Evolutionary conservation across 2,888 invertebrate genomes (phyloP).

Genomic region (Quadroppia sp.): DNA sequence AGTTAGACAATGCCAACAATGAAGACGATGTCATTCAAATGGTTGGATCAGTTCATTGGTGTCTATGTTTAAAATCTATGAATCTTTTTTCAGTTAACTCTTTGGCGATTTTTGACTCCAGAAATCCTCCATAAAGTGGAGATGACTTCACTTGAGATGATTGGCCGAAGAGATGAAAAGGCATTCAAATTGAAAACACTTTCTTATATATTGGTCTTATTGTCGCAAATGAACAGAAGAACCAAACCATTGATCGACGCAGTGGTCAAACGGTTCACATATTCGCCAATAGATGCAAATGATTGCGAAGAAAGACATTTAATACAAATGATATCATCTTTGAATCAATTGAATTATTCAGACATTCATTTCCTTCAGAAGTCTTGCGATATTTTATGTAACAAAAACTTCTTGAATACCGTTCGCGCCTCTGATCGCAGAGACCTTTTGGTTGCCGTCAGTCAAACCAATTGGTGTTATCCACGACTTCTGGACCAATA

Average conservation of each 20-base stretch:
- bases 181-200: conserved; percentile 4
- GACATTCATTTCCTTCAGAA: conserved; percentile 39
- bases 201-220: conserved; percentile 37
- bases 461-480: conserved; percentile 39
- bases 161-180: conserved; percentile 17
- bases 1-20: conserved; percentile 15
- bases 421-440: conserved; percentile 18
- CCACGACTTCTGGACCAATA: conserved; percentile 34
- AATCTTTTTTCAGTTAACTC: not conserved
- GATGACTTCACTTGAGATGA: not conserved
- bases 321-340: conserved; percentile 35
- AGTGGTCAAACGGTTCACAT: conserved; percentile 9
- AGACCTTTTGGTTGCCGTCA: conserved; percentile 34
- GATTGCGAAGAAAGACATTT: conserved; percentile 36
- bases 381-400: conserved; percentile 31
- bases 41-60: not conserved
- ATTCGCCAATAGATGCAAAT: conserved; percentile 11
- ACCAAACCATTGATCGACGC: conserved; percentile 35
- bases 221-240: conserved; percentile 31
- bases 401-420: conserved; percentile 34
- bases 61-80: not conserved
- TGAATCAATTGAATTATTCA: conserved; percentile 39
- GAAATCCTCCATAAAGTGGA: conserved; percentile 30
- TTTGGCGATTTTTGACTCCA: conserved; percentile 25
- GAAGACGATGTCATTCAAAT: conserved; percentile 2